A percentile compares a stretch with the other conserved stretches of the same genome.
These are phyloP conservation scores for Cyclophora albipunctata DNA, from an alignment of 2,888 invertebrate species.

Conservation along the genomic window DNA sequence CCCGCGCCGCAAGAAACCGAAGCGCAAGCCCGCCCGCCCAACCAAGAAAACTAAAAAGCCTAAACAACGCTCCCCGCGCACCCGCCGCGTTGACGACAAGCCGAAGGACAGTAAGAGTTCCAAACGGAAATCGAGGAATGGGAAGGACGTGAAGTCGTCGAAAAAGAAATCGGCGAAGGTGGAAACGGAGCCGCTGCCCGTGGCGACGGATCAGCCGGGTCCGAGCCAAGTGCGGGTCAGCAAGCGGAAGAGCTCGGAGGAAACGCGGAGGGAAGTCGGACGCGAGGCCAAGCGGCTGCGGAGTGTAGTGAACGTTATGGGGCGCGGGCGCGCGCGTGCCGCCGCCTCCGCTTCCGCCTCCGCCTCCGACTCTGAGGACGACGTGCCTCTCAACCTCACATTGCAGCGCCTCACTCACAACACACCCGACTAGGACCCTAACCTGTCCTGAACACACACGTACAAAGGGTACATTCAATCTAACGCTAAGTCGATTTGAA, in stretches of 20 bases:
- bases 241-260: background rate
- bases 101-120: background rate
- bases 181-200: background rate
- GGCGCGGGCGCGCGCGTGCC: background rate
- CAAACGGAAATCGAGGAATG: slow-evolving; percentile 14
- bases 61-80: slow-evolving; percentile 6
- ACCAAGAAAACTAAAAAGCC: slow-evolving; percentile 9
- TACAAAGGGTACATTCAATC: too few relatives aligned
- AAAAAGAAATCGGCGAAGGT: background rate
- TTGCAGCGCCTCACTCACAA: slow-evolving; percentile 28
- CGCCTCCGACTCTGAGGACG: slow-evolving; percentile 51
- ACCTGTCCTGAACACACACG: background rate
- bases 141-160: slow-evolving; percentile 16
- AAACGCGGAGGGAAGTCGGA: slow-evolving; percentile 3
- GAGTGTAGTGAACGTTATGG: background rate
- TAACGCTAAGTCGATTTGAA: too few relatives aligned
- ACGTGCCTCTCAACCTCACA: slow-evolving; percentile 54
- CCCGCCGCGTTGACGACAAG: background rate
- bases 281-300: background rate
- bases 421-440: too few relatives aligned
- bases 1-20: background rate
- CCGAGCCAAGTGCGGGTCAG: background rate
- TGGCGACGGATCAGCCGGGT: background rate
- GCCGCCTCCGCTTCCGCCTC: slow-evolving; percentile 1
- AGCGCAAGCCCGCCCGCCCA: background rate